phyloP scores from a whole-genome alignment of 2,113 vertebrate species.

The Hydrolagus affinis region DNA sequence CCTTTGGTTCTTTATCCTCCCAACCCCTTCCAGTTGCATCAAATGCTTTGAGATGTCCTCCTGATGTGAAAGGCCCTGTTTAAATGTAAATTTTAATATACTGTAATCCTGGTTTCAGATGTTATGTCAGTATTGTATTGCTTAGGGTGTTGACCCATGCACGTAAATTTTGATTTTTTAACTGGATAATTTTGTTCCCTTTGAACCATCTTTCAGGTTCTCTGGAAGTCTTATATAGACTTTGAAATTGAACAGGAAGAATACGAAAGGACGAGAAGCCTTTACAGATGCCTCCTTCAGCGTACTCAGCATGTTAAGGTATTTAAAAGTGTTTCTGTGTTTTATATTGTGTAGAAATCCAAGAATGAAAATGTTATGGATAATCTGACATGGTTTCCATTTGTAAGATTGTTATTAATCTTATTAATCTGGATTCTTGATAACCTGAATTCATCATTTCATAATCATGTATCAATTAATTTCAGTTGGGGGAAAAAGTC shows the following conservation, averaged over 20 bases:
- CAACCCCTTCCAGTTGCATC: too few species aligned
- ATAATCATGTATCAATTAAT: neutral
- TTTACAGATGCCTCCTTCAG: slow-evolving; percentile 82
- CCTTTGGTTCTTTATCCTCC: too few species aligned
- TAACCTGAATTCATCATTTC: too few species aligned
- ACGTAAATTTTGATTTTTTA: too few species aligned
- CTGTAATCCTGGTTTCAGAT: too few species aligned
- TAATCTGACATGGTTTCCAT: neutral
- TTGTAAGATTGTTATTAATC: neutral
- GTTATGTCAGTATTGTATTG: too few species aligned
- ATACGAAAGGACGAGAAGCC: slow-evolving; percentile 80
- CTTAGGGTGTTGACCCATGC: too few species aligned
- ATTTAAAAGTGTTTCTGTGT: neutral
- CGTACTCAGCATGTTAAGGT: slow-evolving; percentile 94
- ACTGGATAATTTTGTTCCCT: neutral
- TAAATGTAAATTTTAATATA: too few species aligned
- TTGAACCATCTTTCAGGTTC: slow-evolving; percentile 59
- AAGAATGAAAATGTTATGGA: neutral
- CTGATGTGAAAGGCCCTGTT: too few species aligned
- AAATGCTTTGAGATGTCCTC: too few species aligned
- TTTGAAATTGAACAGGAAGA: slow-evolving; percentile 97
- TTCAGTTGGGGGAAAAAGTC: neutral
- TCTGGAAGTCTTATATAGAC: slow-evolving; percentile 98
- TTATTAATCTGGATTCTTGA: too few species aligned
- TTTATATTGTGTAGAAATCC: neutral